Conservation (phyloP, 1,140 invertebrate genomes). For the Cyclargus thomasi region DNA sequence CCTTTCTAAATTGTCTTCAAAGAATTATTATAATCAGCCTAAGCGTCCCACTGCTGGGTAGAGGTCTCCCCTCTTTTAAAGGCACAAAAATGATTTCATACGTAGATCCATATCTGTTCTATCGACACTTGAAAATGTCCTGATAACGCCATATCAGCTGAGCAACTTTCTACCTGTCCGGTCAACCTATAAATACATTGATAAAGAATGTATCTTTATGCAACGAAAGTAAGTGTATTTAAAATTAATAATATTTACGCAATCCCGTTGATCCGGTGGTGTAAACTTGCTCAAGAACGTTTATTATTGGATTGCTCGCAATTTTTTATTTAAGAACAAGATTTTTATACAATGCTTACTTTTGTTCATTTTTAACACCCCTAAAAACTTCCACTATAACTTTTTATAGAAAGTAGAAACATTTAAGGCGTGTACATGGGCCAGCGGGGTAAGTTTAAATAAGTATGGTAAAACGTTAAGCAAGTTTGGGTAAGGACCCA, state of each 20-base stretch:
- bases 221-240: neutral
- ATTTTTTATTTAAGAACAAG: neutral
- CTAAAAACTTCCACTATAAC: too few relatives aligned
- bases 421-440: too few relatives aligned
- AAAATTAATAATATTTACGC: neutral
- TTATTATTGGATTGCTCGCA: neutral
- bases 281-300: neutral
- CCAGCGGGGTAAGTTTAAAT: too few relatives aligned
- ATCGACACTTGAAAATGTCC: conserved; percentile 19
- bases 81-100: conserved; percentile 4
- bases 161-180: conserved; percentile 15
- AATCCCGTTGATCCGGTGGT: neutral
- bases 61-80: too few relatives aligned
- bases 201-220: neutral
- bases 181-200: neutral
- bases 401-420: too few relatives aligned
- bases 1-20: too few relatives aligned
- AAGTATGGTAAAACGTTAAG: too few relatives aligned
- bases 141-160: conserved; percentile 17
- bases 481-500: too few relatives aligned
- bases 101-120: conserved; percentile 4
- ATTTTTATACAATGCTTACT: too few relatives aligned
- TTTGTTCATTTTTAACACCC: too few relatives aligned
- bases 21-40: too few relatives aligned
- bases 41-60: too few relatives aligned